phyloP scores from a whole-genome alignment of 2,888 invertebrate genomes.

The Phaedon cochleariae region DNA sequence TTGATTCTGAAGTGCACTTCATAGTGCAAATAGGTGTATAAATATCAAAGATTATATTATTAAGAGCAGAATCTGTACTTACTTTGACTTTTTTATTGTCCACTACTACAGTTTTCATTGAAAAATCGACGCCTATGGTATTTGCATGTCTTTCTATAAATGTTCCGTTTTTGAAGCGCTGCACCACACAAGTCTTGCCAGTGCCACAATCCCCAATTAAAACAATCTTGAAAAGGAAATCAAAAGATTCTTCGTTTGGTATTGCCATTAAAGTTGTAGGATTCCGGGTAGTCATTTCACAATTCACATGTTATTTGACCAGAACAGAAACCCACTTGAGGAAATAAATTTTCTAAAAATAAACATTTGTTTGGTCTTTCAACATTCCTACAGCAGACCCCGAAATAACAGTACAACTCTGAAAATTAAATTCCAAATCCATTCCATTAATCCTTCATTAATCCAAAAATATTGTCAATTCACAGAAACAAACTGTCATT shows the following conservation, averaged over 20 bases:
- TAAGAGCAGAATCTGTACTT: conserved; percentile 36
- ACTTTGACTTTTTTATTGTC: conserved; percentile 97
- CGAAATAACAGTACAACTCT: too few species aligned
- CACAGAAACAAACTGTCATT: too few species aligned
- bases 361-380: not conserved
- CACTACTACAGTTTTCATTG: conserved; percentile 95
- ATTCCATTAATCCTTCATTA: too few species aligned
- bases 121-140: conserved; percentile 98
- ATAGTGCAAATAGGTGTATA: not conserved
- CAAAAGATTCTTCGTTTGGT: conserved; percentile 82
- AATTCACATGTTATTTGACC: conserved; percentile 5
- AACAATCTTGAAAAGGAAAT: conserved; percentile 95
- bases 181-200: conserved; percentile 95
- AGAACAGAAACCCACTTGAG: conserved; percentile 9
- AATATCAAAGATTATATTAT: too few species aligned
- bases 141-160: conserved; percentile 95
- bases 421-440: too few species aligned
- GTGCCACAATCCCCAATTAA: conserved; percentile 91
- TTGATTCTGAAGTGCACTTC: not conserved
- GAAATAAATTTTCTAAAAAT: conserved; percentile 12
- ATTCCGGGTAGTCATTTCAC: conserved; percentile 76
- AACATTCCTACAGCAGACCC: not conserved
- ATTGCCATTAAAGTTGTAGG: conserved; percentile 79
- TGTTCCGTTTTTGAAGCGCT: conserved; percentile 94
- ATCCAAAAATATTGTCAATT: too few species aligned